Evolutionary conservation across 1,140 invertebrate genomes (phyloP).

Genomic region (Cydia strobilella): DNA sequence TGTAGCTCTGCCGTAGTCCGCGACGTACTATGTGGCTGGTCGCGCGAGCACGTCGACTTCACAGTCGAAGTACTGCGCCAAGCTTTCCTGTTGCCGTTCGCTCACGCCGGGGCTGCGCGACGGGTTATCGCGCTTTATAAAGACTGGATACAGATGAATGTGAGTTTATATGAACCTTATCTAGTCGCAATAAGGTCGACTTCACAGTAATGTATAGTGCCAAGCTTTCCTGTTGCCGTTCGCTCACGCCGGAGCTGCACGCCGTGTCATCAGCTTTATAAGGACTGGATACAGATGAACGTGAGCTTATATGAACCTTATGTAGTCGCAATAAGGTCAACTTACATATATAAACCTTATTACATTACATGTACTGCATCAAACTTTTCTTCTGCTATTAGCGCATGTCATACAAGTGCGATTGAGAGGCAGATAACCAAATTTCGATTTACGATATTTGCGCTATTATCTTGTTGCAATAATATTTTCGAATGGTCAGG

Average conservation of each 20-base stretch:
- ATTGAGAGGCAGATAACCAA: too few species aligned
- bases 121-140: conserved; percentile 96
- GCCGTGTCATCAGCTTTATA: conserved; percentile 94
- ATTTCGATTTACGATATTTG: too few species aligned
- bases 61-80: conserved; percentile 96
- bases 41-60: conserved; percentile 96
- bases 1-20: conserved; percentile 84
- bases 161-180: conserved; percentile 85
- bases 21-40: conserved; percentile 91
- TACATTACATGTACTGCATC: conserved; percentile 83
- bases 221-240: conserved; percentile 96
- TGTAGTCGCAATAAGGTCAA: conserved; percentile 81
- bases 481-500: too few species aligned
- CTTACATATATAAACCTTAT: too few species aligned
- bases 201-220: conserved; percentile 96
- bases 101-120: conserved; percentile 91
- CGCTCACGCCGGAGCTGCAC: conserved; percentile 91
- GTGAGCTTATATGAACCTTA: conserved; percentile 71
- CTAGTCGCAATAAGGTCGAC: conserved; percentile 92
- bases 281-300: conserved; percentile 97
- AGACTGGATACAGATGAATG: conserved; percentile 97
- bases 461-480: too few species aligned
- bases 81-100: conserved; percentile 94
- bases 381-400: conserved; percentile 62
- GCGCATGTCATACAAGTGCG: too few species aligned